Evolutionary conservation across 2,113 vertebrate species (phyloP).

Genomic region (Xenopus tropicalis): UCB_Xtro_10.0 CM004449.2:112468501-112469000

Average conservation of each 20-base stretch:
- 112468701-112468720: neutral
- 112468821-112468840: no score
- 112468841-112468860: no score
- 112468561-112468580: neutral
- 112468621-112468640: neutral
- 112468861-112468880: no score
- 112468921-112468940: no score
- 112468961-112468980: no score
- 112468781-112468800: no score
- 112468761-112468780: no score
- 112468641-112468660: neutral
- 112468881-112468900: no score
- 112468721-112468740: neutral
- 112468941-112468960: no score
- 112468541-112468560: conserved; percentile 4
- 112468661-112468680: conserved; percentile 20
- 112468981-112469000: no score
- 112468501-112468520: conserved; percentile 29
- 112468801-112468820: no score
- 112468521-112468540: neutral
- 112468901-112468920: no score
- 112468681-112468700: neutral
- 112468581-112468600: neutral
- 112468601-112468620: neutral
- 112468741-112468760: neutral